Percentiles rank a stretch among this genome's conserved stretches.
Conservation (phyloP, 2,797 vertebrate genomes). For the Atherinosoma microstoma region DNA sequence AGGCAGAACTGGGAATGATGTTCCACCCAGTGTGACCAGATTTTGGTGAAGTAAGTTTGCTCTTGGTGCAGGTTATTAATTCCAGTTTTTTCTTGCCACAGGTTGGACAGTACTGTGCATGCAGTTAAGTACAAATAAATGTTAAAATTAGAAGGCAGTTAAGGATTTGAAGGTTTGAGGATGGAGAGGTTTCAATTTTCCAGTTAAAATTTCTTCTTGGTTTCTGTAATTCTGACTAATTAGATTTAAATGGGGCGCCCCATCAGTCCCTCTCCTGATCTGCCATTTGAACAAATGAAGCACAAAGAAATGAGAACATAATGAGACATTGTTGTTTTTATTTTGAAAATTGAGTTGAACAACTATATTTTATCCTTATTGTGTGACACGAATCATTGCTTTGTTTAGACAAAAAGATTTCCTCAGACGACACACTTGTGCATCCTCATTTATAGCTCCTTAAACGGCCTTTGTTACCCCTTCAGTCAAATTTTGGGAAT, state of each 20-base stretch:
- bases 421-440: too few species aligned
- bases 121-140: not conserved
- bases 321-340: not conserved
- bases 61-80: too few species aligned
- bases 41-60: too few species aligned
- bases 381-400: not conserved
- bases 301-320: too few species aligned
- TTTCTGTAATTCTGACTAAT: not conserved
- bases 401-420: not conserved
- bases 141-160: not conserved
- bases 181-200: not conserved
- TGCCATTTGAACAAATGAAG: not conserved
- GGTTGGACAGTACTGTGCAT: too few species aligned
- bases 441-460: too few species aligned
- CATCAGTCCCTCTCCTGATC: not conserved
- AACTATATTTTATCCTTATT: not conserved
- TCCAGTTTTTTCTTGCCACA: too few species aligned
- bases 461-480: too few species aligned
- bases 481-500: not conserved
- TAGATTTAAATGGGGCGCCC: too few species aligned
- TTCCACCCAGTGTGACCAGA: too few species aligned
- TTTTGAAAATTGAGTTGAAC: not conserved
- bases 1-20: not conserved
- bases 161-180: not conserved
- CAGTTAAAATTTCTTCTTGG: not conserved